phyloP scores from a whole-genome alignment of 2,888 invertebrate genomes.

The Drosophila siamana region DNA sequence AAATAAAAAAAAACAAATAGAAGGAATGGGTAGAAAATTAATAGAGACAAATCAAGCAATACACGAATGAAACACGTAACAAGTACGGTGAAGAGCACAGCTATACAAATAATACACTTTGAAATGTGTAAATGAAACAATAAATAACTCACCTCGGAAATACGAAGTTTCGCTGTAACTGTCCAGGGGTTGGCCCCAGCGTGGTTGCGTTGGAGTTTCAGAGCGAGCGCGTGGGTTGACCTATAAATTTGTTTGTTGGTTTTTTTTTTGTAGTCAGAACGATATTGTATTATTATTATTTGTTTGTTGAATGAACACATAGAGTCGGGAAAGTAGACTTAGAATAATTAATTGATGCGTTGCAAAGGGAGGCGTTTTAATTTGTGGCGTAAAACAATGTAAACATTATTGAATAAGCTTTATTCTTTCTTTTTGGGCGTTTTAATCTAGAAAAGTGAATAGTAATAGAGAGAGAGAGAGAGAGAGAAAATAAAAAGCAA shows the following conservation, averaged over 20 bases:
- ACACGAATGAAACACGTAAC: background rate
- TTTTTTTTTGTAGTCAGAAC: slow-evolving; percentile 68
- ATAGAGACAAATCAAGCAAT: background rate
- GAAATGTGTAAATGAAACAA: background rate
- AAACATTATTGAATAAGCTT: slow-evolving; percentile 59
- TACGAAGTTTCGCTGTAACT: slow-evolving; percentile 87
- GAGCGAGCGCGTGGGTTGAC: slow-evolving; percentile 91
- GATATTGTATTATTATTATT: slow-evolving; percentile 58
- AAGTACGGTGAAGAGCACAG: background rate
- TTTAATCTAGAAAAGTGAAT: slow-evolving; percentile 83
- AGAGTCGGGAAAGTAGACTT: slow-evolving; percentile 64
- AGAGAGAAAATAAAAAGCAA: slow-evolving; percentile 54
- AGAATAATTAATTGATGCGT: slow-evolving; percentile 56
- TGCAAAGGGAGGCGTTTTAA: slow-evolving; percentile 58
- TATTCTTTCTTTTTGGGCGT: slow-evolving; percentile 85
- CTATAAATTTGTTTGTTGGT: slow-evolving; percentile 81
- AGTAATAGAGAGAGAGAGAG: slow-evolving; percentile 50
- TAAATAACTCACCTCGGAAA: slow-evolving; percentile 86
- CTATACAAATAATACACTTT: background rate
- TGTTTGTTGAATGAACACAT: slow-evolving; percentile 70
- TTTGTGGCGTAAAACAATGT: slow-evolving; percentile 58
- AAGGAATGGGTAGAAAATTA: background rate
- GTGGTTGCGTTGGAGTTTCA: slow-evolving; percentile 89
- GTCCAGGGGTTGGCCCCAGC: slow-evolving; percentile 87
- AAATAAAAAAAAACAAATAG: too few relatives aligned